A percentile compares a stretch with the other conserved stretches of the same genome.
Evolutionary conservation across 2,113 vertebrate species (phyloP).

Genomic region (Pluvialis apricaria): DNA sequence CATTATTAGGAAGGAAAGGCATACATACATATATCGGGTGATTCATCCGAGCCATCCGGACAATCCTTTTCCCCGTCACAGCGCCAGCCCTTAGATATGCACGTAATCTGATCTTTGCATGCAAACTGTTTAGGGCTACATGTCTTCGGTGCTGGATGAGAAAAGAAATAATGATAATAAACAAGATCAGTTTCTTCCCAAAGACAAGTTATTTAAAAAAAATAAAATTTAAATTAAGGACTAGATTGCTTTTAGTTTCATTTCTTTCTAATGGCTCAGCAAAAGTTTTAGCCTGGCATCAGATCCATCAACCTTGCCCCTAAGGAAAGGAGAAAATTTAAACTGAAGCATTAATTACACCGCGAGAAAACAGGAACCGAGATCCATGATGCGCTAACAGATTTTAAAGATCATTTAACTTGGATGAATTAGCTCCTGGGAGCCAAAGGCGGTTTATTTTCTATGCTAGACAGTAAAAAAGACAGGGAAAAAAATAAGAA

Average conservation of each 20-base stretch:
- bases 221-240: slow-evolving; percentile 2
- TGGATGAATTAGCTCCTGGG: slow-evolving; percentile 51
- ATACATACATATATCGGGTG: slow-evolving; percentile 93
- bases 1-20: neutral
- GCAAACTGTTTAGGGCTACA: slow-evolving; percentile 97
- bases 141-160: slow-evolving; percentile 83
- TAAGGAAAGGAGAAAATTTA: slow-evolving; percentile 50
- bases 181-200: slow-evolving; percentile 41
- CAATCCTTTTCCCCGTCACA: slow-evolving; percentile 98
- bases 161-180: slow-evolving; percentile 32
- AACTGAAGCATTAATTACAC: slow-evolving; percentile 58
- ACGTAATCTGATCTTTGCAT: slow-evolving; percentile 95
- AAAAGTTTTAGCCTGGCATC: neutral
- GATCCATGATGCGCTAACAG: slow-evolving; percentile 9
- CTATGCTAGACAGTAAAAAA: neutral
- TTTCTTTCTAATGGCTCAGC: slow-evolving; percentile 1
- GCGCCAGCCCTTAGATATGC: slow-evolving; percentile 97
- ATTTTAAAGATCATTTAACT: slow-evolving; percentile 65
- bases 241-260: neutral
- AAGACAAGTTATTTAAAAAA: neutral
- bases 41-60: slow-evolving; percentile 95
- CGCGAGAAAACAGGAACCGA: neutral
- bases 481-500: neutral
- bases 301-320: slow-evolving; percentile 34
- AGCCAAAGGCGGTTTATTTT: slow-evolving; percentile 14